Percentiles rank a stretch among this genome's conserved stretches.
Conservation (phyloP, 2,797 vertebrate genomes). For the Gymnocypris eckloni region DNA sequence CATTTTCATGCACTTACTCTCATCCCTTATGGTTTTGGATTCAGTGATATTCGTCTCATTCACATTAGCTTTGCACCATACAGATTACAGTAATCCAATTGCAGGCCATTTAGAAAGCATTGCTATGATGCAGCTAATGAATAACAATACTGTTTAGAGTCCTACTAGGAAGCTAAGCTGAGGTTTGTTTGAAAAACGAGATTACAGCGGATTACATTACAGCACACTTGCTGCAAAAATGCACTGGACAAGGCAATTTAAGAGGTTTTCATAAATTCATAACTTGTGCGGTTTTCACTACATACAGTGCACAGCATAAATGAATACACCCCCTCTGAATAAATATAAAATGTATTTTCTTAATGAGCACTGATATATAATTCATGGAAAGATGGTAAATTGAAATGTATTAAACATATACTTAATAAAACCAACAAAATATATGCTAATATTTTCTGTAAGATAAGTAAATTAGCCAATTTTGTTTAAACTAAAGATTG, state of each 20-base stretch:
- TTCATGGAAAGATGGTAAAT: too few species aligned
- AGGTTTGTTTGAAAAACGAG: conserved; percentile 19
- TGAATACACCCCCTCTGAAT: too few species aligned
- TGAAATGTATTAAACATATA: too few species aligned
- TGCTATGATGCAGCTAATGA: conserved; percentile 67
- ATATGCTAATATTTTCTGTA: too few species aligned
- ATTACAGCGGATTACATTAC: conserved; percentile 29
- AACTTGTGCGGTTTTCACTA: neutral
- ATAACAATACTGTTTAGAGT: conserved; percentile 50
- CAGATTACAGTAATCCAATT: conserved; percentile 65
- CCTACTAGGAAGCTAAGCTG: conserved; percentile 32
- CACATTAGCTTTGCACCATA: conserved; percentile 52
- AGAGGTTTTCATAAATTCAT: conserved; percentile 20
- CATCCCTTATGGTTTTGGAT: conserved; percentile 49
- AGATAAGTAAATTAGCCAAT: too few species aligned
- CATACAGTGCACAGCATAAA: neutral
- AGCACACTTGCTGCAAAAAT: conserved; percentile 4
- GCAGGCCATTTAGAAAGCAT: conserved; percentile 58
- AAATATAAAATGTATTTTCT: too few species aligned
- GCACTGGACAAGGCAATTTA: conserved; percentile 3
- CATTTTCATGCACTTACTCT: conserved; percentile 52
- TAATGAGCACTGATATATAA: too few species aligned
- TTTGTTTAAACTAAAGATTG: too few species aligned
- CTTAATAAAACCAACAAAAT: too few species aligned
- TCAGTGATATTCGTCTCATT: conserved; percentile 46